Evolutionary conservation across 2,797 vertebrate species (phyloP), one percentile per base, ranked within the genome.

Genomic region (Myotis findleyi): DNA sequence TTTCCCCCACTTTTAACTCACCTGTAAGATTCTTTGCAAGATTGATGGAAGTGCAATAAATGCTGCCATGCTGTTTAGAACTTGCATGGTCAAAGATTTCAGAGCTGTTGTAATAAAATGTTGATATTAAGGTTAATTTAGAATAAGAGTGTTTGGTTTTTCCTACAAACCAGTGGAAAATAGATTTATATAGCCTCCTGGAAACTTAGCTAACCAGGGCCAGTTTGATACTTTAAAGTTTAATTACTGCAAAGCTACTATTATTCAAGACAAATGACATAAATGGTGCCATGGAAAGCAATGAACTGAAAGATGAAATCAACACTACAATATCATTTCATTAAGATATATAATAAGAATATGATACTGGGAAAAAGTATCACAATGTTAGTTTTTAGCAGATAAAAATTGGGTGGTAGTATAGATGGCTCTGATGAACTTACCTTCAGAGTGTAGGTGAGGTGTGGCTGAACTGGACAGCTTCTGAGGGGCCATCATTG

Each of bases 401-500:
- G 84, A 57, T 44, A 81, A 84, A 83, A 84, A 20, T 0, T 13
- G 75, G 57, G 47, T 62, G 53, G 76, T 7, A 36, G 33, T 27
- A 33, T 0, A 69, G 41, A 16, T 3, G 21, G 88, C 17, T n/a
- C 12, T 49, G 62, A 81, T 20, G 36, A 82, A 97, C 98, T 98
- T 98, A 99, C 99, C 98, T 47, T 99, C 99, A 3, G 99, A 99
- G 23, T 98, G 98, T 27, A 94, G 97, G 93, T 97, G 98, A 68
- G 98, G 96, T 10, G 95, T 85, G 0, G 98, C 97, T 1, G 98
- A 98, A 92, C 98, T 98, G 49, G 99, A 98, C 41, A 98, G 98
- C 97, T 99, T 99, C 98, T 99, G 99, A 49, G 99, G 99, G 17
- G 99, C 99, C 99, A 99, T 99, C 99, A 99, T 99, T 17, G 99